A percentile compares a stretch with the other conserved stretches of the same genome.
phyloP scores from a whole-genome alignment of 2,113 vertebrate species.

The Ptilorrhoa leucosticta region DNA sequence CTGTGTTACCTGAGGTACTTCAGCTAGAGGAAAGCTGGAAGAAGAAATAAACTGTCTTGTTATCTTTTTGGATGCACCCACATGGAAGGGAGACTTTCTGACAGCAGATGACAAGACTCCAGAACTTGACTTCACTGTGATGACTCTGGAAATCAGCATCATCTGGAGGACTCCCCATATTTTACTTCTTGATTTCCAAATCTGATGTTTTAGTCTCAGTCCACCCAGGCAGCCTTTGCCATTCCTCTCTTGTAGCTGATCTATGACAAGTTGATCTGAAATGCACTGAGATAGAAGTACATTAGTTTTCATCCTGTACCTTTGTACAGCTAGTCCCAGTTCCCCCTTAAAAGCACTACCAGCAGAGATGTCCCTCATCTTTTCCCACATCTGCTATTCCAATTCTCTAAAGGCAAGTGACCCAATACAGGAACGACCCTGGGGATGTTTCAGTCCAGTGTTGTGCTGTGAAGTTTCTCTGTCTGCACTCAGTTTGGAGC shows the following conservation, averaged over 20 bases:
- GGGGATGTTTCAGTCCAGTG: background rate
- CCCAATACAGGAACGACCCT: rapidly evolving
- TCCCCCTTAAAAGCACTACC: background rate
- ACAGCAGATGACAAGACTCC: background rate
- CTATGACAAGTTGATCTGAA: background rate
- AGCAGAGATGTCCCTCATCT: background rate
- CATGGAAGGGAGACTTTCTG: background rate
- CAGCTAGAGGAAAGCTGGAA: background rate
- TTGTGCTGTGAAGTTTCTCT: background rate
- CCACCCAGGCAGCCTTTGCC: background rate
- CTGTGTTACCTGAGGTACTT: background rate
- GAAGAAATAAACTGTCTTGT: background rate
- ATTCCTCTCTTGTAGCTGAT: rapidly evolving
- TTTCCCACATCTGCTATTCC: background rate
- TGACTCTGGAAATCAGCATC: background rate
- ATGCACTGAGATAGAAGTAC: background rate
- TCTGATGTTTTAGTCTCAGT: background rate
- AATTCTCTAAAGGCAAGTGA: background rate
- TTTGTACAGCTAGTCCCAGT: background rate
- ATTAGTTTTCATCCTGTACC: background rate
- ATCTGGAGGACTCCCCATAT: rapidly evolving
- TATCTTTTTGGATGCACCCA: background rate
- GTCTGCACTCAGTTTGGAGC: background rate
- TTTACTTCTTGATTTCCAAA: background rate
- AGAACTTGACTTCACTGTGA: background rate